phyloP scores from a whole-genome alignment of 2,888 invertebrate species.

The Ennomos erosarius region DNA sequence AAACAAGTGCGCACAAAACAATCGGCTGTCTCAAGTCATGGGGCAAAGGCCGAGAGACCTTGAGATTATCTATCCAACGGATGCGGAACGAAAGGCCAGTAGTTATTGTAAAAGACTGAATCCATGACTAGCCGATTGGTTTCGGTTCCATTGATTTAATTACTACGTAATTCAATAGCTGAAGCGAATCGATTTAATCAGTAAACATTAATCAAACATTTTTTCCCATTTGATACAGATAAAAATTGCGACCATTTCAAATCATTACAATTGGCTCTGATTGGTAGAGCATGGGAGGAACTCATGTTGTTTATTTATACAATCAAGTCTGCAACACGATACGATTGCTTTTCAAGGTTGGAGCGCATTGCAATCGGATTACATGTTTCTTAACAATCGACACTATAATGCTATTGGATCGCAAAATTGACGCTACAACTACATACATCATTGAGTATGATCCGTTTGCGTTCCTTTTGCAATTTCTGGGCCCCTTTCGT shows the following conservation, averaged over 20 bases:
- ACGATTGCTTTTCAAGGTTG: conserved; percentile 11
- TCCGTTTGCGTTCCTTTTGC: no score
- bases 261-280: conserved; percentile 14
- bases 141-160: conserved; percentile 5
- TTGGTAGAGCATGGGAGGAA: conserved; percentile 11
- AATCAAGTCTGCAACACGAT: conserved; percentile 4
- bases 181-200: conserved; percentile 16
- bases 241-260: conserved; percentile 2
- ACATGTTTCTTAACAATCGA: conserved; percentile 16
- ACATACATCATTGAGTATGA: no score
- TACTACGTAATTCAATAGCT: conserved; percentile 4
- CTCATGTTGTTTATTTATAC: conserved; percentile 10
- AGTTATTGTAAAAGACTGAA: neutral
- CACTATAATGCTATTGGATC: neutral
- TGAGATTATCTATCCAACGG: conserved; percentile 22
- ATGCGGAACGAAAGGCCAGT: conserved; percentile 29
- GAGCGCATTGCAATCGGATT: conserved; percentile 8
- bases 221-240: neutral
- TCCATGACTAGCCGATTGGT: conserved; percentile 13
- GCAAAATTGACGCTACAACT: conserved; percentile 1
- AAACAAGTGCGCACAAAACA: conserved; percentile 6
- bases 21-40: neutral
- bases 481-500: no score
- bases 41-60: conserved; percentile 19
- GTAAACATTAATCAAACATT: neutral